A percentile compares a stretch with the other conserved stretches of the same genome.
Evolutionary conservation across 2,888 invertebrate species (phyloP).

Genomic region (Cyaniris semiargus): DNA sequence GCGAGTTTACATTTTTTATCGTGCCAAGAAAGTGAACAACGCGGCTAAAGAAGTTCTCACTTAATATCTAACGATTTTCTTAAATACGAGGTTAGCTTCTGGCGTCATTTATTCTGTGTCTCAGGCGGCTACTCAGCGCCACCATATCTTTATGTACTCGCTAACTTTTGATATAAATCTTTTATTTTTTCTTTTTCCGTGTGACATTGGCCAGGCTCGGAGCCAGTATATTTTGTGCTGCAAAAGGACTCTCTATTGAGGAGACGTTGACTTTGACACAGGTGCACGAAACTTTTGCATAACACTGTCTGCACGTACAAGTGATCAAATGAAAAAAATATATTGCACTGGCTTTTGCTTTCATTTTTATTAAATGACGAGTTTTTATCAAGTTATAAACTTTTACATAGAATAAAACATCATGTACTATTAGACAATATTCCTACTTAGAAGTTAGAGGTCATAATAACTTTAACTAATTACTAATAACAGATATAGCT

Average conservation of each 20-base stretch:
- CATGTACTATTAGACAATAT: too few species aligned
- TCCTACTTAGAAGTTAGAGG: too few species aligned
- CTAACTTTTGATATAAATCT: constrained; percentile 25
- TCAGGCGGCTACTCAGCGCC: constrained; percentile 7
- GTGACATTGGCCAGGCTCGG: not conserved
- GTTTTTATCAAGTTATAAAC: too few species aligned
- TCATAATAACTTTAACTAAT: too few species aligned
- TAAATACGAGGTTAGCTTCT: not conserved
- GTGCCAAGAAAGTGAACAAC: too few species aligned
- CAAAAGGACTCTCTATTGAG: not conserved
- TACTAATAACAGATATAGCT: too few species aligned
- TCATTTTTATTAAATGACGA: too few species aligned
- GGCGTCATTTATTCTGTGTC: not conserved
- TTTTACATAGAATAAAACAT: too few species aligned
- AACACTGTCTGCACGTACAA: not conserved
- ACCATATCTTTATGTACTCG: constrained; percentile 18
- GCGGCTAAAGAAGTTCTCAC: too few species aligned
- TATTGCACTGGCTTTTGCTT: not conserved
- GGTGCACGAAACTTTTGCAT: not conserved
- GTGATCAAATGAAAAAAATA: not conserved
- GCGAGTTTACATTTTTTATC: too few species aligned
- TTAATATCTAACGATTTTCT: too few species aligned
- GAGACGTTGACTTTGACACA: not conserved
- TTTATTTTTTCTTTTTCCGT: not conserved
- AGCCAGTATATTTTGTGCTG: not conserved